A percentile compares a stretch with the other conserved stretches of the same genome.
Conservation (phyloP, 2,113 vertebrate genomes). For the Malurus elegans region DNA sequence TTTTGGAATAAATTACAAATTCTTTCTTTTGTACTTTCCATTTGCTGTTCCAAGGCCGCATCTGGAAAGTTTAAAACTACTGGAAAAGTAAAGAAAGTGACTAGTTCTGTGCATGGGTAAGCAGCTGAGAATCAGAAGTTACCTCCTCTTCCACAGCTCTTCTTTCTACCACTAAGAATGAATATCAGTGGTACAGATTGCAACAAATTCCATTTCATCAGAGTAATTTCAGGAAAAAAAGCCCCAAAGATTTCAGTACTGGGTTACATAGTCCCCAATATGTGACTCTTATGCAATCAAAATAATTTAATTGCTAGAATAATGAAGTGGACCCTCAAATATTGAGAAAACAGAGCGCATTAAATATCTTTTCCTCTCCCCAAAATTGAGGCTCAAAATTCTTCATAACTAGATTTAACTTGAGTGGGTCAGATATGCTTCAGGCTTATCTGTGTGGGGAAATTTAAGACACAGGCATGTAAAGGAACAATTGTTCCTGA, state of each 20-base stretch:
- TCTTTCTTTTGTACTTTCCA: background rate
- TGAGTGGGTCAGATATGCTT: background rate
- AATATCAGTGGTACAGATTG: background rate
- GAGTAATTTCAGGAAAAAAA: background rate
- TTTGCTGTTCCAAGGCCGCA: slow-evolving; percentile 31
- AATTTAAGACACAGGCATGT: background rate
- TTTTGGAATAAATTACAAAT: background rate
- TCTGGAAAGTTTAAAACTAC: slow-evolving; percentile 10
- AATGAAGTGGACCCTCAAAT: background rate
- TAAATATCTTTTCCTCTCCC: background rate
- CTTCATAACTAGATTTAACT: background rate
- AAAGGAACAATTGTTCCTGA: background rate
- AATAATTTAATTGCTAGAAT: background rate
- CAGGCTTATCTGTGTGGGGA: background rate
- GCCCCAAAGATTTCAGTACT: background rate
- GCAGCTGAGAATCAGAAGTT: background rate
- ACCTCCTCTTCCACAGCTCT: background rate
- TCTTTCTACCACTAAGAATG: background rate
- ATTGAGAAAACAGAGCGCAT: background rate
- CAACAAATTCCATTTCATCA: background rate
- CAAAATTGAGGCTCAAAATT: background rate
- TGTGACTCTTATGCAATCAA: background rate
- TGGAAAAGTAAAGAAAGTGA: slow-evolving; percentile 3
- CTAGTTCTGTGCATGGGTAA: background rate
- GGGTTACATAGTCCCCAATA: background rate